phyloP scores from a whole-genome alignment of 2,888 invertebrate species.

The Galerucella pusilla region DNA sequence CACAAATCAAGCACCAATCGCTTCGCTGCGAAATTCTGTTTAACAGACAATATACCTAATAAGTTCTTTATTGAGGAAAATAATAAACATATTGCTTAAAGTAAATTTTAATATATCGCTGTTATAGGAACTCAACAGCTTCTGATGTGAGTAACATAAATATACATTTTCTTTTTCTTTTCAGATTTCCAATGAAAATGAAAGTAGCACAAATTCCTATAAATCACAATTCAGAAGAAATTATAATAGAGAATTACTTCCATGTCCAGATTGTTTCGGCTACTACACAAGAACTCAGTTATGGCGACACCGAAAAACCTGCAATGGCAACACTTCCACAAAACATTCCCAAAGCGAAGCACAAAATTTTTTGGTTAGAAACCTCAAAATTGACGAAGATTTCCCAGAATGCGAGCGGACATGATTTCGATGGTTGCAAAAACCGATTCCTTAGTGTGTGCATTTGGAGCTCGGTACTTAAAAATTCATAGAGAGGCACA shows the following conservation, averaged over 20 bases:
- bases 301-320: conserved; percentile 1
- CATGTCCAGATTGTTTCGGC: not conserved
- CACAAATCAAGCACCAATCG: no score
- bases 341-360: conserved; percentile 4
- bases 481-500: conserved; percentile 34
- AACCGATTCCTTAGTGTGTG: conserved; percentile 37
- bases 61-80: not conserved
- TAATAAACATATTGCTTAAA: not conserved
- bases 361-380: conserved; percentile 14
- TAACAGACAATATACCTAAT: no score
- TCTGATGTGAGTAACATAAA: not conserved
- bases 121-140: not conserved
- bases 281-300: conserved; percentile 2
- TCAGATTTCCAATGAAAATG: not conserved
- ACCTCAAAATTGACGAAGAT: conserved; percentile 23
- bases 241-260: conserved; percentile 5
- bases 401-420: conserved; percentile 33
- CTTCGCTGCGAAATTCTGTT: no score
- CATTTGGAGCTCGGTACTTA: conserved; percentile 34
- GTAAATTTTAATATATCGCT: not conserved
- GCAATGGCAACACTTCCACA: not conserved
- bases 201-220: not conserved
- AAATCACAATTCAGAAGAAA: conserved; percentile 1
- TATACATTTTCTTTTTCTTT: conserved; percentile 2
- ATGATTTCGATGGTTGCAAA: conserved; percentile 35